A percentile compares a stretch with the other conserved stretches of the same genome.
phyloP scores from a whole-genome alignment of 2,888 invertebrate species.

The Anthophora plumipes region DNA sequence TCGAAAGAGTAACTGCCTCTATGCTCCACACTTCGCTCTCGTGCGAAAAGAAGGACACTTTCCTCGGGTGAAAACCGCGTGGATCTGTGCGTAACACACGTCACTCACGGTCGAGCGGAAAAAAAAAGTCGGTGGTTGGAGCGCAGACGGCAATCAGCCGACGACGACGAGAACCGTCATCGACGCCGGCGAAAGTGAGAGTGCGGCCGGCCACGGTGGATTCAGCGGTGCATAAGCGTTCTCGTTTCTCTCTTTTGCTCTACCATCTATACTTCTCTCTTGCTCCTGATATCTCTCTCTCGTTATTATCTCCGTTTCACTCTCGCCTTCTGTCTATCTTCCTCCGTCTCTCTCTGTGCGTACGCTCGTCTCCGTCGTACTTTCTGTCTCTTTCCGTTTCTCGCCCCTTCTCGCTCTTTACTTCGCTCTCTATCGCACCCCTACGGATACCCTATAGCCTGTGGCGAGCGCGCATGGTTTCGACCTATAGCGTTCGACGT shows the following conservation, averaged over 20 bases:
- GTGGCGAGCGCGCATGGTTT: constrained; percentile 65
- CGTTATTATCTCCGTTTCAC: constrained; percentile 36
- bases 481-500: constrained; percentile 76
- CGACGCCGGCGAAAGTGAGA: constrained; percentile 83
- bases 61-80: constrained; percentile 26
- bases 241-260: constrained; percentile 58
- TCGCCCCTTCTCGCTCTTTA: constrained; percentile 37
- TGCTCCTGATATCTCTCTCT: constrained; percentile 40
- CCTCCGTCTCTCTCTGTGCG: constrained; percentile 29
- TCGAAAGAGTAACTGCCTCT: constrained; percentile 9
- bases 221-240: constrained; percentile 79
- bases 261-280: constrained; percentile 27
- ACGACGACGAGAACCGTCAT: constrained; percentile 79
- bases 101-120: constrained; percentile 13
- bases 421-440: constrained; percentile 48
- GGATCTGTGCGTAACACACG: constrained; percentile 59
- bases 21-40: neutral
- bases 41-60: constrained; percentile 16
- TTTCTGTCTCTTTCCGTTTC: constrained; percentile 36
- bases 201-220: constrained; percentile 76
- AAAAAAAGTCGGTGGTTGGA: constrained; percentile 43
- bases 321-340: constrained; percentile 50
- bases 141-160: constrained; percentile 71
- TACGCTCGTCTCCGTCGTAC: constrained; percentile 44
- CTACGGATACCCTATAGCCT: constrained; percentile 67